These are phyloP conservation scores for Caenorhabditis parvicauda DNA, from an alignment of 2,888 invertebrate genomes.

Conservation along the genomic window DNA sequence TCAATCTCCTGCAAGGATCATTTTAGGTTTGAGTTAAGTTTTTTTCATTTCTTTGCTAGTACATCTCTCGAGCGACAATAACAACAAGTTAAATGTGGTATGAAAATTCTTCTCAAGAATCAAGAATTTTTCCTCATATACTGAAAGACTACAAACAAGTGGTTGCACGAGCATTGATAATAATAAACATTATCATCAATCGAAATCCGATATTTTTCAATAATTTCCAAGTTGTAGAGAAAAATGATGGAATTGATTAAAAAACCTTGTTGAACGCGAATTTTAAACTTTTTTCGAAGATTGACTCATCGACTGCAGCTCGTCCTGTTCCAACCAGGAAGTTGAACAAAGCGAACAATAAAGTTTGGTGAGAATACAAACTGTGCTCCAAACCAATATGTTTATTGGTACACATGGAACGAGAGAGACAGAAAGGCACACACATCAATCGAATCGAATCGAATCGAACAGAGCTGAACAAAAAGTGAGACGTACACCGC, in stretches of 20 bases:
- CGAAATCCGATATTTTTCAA: background rate
- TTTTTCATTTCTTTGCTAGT: too few relatives aligned
- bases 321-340: background rate
- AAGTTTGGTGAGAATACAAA: background rate
- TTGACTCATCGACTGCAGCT: background rate
- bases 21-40: too few relatives aligned
- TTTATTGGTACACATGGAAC: background rate
- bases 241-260: background rate
- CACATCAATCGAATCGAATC: too few relatives aligned
- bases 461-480: too few relatives aligned
- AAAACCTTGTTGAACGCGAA: background rate
- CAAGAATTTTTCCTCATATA: background rate
- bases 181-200: background rate
- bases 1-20: too few relatives aligned
- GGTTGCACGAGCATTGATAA: too few relatives aligned
- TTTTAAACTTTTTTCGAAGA: background rate
- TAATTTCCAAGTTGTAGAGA: background rate
- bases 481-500: too few relatives aligned
- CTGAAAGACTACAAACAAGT: background rate
- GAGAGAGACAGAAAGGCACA: too few relatives aligned
- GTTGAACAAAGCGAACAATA: background rate
- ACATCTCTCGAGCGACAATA: too few relatives aligned
- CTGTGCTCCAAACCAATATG: background rate
- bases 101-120: background rate
- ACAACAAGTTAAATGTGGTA: background rate